Base-by-base conservation (phyloP, 2,113 vertebrate species). In the Rostratula benghalensis region DNA sequence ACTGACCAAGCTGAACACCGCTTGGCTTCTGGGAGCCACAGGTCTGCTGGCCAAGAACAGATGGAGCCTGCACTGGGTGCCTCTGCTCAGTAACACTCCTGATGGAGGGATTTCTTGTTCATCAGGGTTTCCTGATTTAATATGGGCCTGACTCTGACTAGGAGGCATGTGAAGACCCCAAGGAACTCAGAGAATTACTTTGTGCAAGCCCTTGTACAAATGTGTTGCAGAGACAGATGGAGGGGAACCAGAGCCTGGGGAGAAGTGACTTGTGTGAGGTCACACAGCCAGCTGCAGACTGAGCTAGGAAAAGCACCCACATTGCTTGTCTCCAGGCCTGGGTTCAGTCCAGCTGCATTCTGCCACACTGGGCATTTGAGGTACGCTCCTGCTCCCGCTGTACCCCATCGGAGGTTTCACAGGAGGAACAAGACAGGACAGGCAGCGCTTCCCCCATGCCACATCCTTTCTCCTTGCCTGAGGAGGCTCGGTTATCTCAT, bases 391-490 rank as follows among this genome's bases (percentile, higher is more conserved):
- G 54, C 75, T 82, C 64, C 75, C 69, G 3, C 53, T 31, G 54
- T 60, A 30, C 7, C 56, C 60, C 54, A 21, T 6, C 4, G 9
- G 30, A 46, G 67, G 46, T 27, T 90, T 56, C 87, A 35, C 27
- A 28, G 81, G 1, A 31, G 81, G 73, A 61, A 33, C 87, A 81
- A 80, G 93, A 57, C 2, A 10, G 78, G 73, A 41, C 78, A 90
- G 70, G 90, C 59, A 61, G 63, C 7, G 41, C 79, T 76, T 90
- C 73, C 78, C 84, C 69, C 35, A 2, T n/a, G 71, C 39, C 67
- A 59, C 67, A 51, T 74, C 92, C 82, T 27, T 57, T 46, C 83
- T 64, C 90, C 60, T 77, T 12, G 81, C 92, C 81, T 43, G 64
- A 41, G 80, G 79, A 93, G 54, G 21, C 59, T 77, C 5, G 43